A percentile compares a stretch with the other conserved stretches of the same genome.
Evolutionary conservation across 2,888 invertebrate species (phyloP).

Genomic region (Eulithis prunata): DNA sequence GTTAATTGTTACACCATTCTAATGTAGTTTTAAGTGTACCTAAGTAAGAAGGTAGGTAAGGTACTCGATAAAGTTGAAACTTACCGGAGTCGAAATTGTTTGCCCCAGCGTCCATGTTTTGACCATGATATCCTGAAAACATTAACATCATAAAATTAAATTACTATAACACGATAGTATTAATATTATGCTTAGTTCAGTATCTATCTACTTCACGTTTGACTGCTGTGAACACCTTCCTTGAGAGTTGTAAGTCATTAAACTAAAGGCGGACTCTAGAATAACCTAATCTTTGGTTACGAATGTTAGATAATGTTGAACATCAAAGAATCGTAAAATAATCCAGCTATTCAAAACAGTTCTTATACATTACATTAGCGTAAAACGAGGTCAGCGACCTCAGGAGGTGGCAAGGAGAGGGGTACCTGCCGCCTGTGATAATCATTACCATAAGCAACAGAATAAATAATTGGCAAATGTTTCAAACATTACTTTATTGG

Average conservation of each 20-base stretch:
- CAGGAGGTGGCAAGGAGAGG: slow-evolving; percentile 1
- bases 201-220: not conserved
- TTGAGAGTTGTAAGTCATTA: too few relatives aligned
- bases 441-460: slow-evolving; percentile 37
- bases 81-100: slow-evolving; percentile 92
- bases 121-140: slow-evolving; percentile 91
- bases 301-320: not conserved
- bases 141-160: slow-evolving; percentile 19
- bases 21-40: not conserved
- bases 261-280: too few relatives aligned
- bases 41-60: not conserved
- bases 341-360: slow-evolving; percentile 12
- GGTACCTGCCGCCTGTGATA: slow-evolving; percentile 30
- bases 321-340: slow-evolving; percentile 8
- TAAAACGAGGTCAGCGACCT: slow-evolving; percentile 30
- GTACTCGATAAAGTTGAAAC: slow-evolving; percentile 38
- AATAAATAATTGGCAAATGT: slow-evolving; percentile 35
- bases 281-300: too few relatives aligned
- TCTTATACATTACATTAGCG: slow-evolving; percentile 26
- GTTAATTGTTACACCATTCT: not conserved
- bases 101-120: slow-evolving; percentile 91
- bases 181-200: not conserved
- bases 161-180: not conserved
- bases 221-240: too few relatives aligned
- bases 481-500: slow-evolving; percentile 36